Evolutionary conservation across 2,113 vertebrate genomes (phyloP), one percentile per base, ranked within the genome.

Genomic region (Takifugu bimaculatus): DNA sequence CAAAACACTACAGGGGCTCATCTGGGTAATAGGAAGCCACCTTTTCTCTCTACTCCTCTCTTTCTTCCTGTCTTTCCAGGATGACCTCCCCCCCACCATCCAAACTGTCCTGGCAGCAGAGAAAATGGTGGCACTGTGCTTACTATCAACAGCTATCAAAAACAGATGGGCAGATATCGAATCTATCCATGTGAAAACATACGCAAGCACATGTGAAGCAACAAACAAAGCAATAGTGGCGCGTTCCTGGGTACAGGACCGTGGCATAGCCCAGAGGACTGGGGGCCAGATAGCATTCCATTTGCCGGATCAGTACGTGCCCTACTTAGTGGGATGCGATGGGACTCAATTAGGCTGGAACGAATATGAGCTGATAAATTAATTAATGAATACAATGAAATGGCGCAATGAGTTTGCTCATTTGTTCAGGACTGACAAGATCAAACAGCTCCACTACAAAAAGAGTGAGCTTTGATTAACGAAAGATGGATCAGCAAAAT

Each of bases 331-430:
- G 78, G 68, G 79, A 78, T 86, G 88, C 85, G 76, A 83, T 77
- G 90, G 87, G 91, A 91, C 82, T 91, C 89, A 91, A 90, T 91
- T 92, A 89, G 81, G 78, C 85, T 87, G 81, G 87, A 88, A 90
- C 83, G 84, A 84, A 87, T 83, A 88, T 47, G 70, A 83, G 79
- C 67, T 80, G 85, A 88, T 89, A 78, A 86, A 89, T 91, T 87
- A 82, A 91, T 91, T 91, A 90, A 90, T 91, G 84, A 90, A 86
- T 75, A 87, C 81, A 87, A 88, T 85, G 70, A 65, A 70, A 82
- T 65, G 66, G 63, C 75, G 77, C 78, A 81, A 85, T 71, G 83
- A 85, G 78, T 72, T 78, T 48, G 76, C 75, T 88, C 72, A 71
- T 88, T 90, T 88, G 79, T 77, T 60, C 71, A 15, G 61, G 76